Conservation (phyloP, 2,888 invertebrate genomes). For the Lochmaea capreae region DNA sequence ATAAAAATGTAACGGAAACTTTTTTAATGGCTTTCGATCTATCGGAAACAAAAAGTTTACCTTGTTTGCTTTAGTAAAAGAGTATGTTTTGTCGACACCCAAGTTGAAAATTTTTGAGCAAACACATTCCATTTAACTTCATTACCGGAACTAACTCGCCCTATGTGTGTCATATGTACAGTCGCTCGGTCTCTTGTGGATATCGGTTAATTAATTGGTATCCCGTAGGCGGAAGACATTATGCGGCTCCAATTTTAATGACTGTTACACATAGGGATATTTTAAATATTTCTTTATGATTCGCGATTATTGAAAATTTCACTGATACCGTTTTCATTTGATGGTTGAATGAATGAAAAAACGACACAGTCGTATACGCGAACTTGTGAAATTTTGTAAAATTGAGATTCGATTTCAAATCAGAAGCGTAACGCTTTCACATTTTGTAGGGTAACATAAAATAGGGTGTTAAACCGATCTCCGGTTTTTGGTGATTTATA, state of each 20-base stretch:
- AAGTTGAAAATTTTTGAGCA: constrained; percentile 14
- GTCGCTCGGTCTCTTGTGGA: constrained; percentile 27
- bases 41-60: neutral
- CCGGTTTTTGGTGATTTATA: too few relatives aligned
- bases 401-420: too few relatives aligned
- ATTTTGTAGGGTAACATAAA: too few relatives aligned
- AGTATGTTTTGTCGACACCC: neutral
- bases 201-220: constrained; percentile 34
- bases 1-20: too few relatives aligned
- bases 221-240: constrained; percentile 23
- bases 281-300: too few relatives aligned
- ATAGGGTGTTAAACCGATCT: too few relatives aligned
- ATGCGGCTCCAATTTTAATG: constrained; percentile 26
- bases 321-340: too few relatives aligned
- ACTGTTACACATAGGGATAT: neutral
- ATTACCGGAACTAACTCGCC: constrained; percentile 16
- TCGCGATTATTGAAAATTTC: too few relatives aligned
- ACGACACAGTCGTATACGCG: too few relatives aligned
- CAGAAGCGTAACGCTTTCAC: too few relatives aligned
- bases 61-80: constrained; percentile 7
- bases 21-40: neutral
- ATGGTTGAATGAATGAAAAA: too few relatives aligned
- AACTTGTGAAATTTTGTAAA: too few relatives aligned
- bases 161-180: constrained; percentile 23
- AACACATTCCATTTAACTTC: constrained; percentile 18